Conservation (phyloP, 1,140 invertebrate species). For the Brachionus plicatilis region DNA sequence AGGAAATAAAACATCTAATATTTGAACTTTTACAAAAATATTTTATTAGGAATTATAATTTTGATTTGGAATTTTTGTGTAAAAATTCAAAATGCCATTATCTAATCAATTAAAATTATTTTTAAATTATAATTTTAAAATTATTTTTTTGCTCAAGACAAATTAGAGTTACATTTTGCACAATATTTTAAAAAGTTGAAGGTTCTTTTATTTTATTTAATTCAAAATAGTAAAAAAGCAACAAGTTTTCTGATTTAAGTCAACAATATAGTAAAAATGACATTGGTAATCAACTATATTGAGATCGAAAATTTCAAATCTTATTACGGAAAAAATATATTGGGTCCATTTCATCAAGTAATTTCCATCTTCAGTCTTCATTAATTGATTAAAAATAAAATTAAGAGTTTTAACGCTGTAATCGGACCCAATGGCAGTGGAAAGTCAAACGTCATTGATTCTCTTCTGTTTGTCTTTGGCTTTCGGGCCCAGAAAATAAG, state of each 20-base stretch:
- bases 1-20: too few species aligned
- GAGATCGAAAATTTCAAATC: constrained; percentile 94
- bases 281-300: constrained; percentile 86
- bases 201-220: neutral
- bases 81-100: too few species aligned
- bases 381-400: constrained; percentile 40
- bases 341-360: constrained; percentile 59
- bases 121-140: neutral
- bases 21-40: too few species aligned
- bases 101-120: too few species aligned
- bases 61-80: too few species aligned
- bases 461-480: constrained; percentile 98
- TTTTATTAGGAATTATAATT: too few species aligned
- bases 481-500: constrained; percentile 89
- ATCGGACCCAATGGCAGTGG: constrained; percentile 99
- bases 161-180: neutral
- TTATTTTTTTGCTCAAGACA: neutral
- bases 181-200: neutral
- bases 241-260: neutral
- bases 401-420: constrained; percentile 87
- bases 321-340: constrained; percentile 72
- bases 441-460: constrained; percentile 98
- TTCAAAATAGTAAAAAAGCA: neutral
- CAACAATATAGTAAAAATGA: neutral
- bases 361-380: constrained; percentile 46